Evolutionary conservation across 2,888 invertebrate species (phyloP).

Genomic region (Noctua pronuba): DNA sequence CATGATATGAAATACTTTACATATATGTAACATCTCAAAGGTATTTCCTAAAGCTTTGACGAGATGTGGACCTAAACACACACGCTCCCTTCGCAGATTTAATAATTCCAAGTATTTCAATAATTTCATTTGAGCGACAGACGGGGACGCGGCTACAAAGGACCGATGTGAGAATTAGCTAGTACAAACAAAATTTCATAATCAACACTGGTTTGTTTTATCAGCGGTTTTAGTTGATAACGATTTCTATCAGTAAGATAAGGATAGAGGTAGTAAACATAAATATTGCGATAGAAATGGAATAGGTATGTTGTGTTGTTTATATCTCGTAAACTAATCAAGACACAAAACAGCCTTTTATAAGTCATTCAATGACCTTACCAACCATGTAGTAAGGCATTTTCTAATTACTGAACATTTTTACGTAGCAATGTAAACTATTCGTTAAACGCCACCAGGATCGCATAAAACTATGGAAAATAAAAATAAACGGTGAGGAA

Average conservation of each 20-base stretch:
- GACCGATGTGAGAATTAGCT: conserved; percentile 34
- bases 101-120: conserved; percentile 61
- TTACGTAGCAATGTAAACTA: conserved; percentile 17
- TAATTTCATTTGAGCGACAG: conserved; percentile 48
- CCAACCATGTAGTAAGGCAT: neutral
- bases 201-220: conserved; percentile 30
- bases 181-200: conserved; percentile 28
- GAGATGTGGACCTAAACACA: conserved; percentile 59
- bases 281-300: neutral
- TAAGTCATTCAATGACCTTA: neutral
- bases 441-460: conserved; percentile 34
- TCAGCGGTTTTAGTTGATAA: conserved; percentile 30
- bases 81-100: conserved; percentile 48
- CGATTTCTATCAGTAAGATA: conserved; percentile 18
- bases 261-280: neutral
- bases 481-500: conserved; percentile 62
- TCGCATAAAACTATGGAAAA: conserved; percentile 51
- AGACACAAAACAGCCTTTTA: neutral
- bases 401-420: conserved; percentile 7
- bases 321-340: conserved; percentile 4
- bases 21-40: conserved; percentile 43
- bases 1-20: conserved; percentile 46
- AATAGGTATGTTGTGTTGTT: neutral
- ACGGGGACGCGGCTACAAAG: conserved; percentile 22
- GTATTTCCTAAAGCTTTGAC: conserved; percentile 50